Conservation (phyloP, 92 coral and sea anemone species). For the Porites cylindrica region DNA sequence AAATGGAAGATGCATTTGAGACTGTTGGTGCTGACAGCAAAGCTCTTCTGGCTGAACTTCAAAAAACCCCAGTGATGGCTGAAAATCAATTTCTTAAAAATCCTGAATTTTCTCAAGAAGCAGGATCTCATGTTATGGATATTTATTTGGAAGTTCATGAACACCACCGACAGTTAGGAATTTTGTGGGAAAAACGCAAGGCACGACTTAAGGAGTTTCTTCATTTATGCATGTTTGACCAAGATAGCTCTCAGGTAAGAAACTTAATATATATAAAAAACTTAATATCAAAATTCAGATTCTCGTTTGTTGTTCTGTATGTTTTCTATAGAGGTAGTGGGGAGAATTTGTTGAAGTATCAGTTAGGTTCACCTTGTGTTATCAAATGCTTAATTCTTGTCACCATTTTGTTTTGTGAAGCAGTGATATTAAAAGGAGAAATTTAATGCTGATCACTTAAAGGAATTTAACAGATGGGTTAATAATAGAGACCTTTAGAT, state of each 20-base stretch:
- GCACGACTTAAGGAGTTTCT: constrained; percentile 84
- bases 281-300: too few species aligned
- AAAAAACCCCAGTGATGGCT: constrained; percentile 82
- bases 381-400: too few species aligned
- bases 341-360: too few species aligned
- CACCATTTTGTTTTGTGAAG: too few species aligned
- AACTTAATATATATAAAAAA: too few species aligned
- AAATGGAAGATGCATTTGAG: constrained; percentile 90
- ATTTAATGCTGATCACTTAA: too few species aligned
- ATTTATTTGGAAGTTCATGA: constrained; percentile 96
- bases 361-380: too few species aligned
- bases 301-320: too few species aligned
- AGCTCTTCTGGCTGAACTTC: constrained; percentile 92
- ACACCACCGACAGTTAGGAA: constrained; percentile 96
- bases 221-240: constrained; percentile 96
- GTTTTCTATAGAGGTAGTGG: too few species aligned
- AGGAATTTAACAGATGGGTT: too few species aligned
- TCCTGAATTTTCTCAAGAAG: constrained; percentile 97
- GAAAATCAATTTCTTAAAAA: constrained; percentile 91
- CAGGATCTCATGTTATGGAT: constrained; percentile 98
- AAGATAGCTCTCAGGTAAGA: constrained; percentile 96
- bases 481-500: too few species aligned
- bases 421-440: too few species aligned
- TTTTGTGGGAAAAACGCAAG: constrained; percentile 91
- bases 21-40: constrained; percentile 97